Evolutionary conservation across 2,113 vertebrate genomes (phyloP), one percentile per base, ranked within the genome.

Genomic region (Castor canadensis): DNA sequence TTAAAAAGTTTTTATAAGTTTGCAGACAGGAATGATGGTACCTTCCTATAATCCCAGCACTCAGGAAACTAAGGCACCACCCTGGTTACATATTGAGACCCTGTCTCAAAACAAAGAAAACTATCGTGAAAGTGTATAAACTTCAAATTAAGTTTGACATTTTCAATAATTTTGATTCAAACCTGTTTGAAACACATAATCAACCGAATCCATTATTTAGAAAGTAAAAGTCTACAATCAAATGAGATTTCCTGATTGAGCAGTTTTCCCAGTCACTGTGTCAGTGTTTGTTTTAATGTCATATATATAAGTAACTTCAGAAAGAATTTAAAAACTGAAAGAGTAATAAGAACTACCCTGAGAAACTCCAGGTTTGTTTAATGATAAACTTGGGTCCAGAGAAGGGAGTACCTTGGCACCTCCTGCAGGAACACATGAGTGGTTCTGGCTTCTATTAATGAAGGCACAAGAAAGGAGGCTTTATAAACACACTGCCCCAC

Each of bases 401-500:
- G 12, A 28, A 64, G 13, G 12, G 28, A 87, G 40, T 20, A 24
- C 32, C 32, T 47, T 96, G 79, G 58, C 87, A 71, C 49, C 54
- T 72, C n/a, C 69, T 60, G 1, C 7, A 7, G 54, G 67, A 92
- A 35, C 52, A 64, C 26, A 38, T 4, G 56, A 89, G 52, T 17
- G 52, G 86, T 16, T 94, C 96, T 97, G 96, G 96, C 62, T 95
- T 97, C 71, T 95, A 81, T 97, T 89, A 97, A 60, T 52, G 40
- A 83, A 54, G 87, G 47, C 43, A 64, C 30, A 52, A 72, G 79
- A 30, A 89, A 67, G 43, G 2, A 75, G 30, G 52, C 43, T 47
- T 4, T 90, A 40, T 97, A 97, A 97, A 97, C 94, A 97, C 1
- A 0, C 49, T 38, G 30, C 76, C 82, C 35, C 52, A 15, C 2